These are phyloP conservation scores for Esox lucius DNA, from an alignment of 2,797 vertebrate genomes.

Conservation along the genomic window DNA sequence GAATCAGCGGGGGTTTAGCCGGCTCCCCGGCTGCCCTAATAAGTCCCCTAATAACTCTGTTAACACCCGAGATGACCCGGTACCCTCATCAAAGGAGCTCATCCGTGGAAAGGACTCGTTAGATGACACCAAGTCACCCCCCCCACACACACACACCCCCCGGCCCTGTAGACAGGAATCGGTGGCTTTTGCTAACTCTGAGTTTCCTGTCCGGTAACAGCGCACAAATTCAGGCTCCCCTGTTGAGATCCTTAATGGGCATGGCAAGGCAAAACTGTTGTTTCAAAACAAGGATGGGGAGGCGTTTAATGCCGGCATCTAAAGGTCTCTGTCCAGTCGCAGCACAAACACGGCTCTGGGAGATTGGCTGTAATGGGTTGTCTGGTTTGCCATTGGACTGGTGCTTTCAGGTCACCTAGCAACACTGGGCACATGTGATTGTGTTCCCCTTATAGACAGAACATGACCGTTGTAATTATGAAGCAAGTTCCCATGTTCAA, in stretches of 20 bases:
- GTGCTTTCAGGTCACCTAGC: not conserved
- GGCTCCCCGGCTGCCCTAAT: constrained; percentile 66
- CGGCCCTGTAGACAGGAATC: not conserved
- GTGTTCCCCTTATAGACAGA: constrained; percentile 33
- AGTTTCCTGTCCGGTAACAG: not conserved
- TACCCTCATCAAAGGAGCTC: constrained; percentile 63
- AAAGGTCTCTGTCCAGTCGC: not conserved
- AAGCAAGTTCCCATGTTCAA: not conserved
- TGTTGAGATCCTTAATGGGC: not conserved
- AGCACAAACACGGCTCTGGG: not conserved
- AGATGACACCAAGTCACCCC: constrained; percentile 37
- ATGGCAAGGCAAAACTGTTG: not conserved
- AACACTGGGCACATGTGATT: constrained; percentile 55
- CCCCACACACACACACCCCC: constrained; percentile 6
- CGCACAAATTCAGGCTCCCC: not conserved
- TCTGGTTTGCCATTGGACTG: not conserved
- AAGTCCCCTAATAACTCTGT: constrained; percentile 76
- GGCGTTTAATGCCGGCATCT: not conserved
- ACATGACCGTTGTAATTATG: constrained; percentile 11
- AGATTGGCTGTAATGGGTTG: not conserved
- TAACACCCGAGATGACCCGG: constrained; percentile 69
- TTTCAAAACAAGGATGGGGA: not conserved
- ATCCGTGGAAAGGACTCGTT: constrained; percentile 43
- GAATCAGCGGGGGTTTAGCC: constrained; percentile 69
- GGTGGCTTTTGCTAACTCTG: not conserved